Conservation (phyloP, 2,797 vertebrate species). For the Crenuchus spilurus region DNA sequence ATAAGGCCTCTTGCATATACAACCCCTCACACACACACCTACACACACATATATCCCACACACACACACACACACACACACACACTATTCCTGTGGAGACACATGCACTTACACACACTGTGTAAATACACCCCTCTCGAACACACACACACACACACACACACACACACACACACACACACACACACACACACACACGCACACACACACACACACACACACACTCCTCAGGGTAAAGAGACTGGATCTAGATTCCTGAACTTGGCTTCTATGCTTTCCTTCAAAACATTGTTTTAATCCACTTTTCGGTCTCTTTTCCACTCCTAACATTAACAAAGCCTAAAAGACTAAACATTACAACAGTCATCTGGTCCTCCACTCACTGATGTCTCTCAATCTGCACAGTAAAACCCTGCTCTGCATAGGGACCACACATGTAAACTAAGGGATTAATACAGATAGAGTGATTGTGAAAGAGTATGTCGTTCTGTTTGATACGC, state of each 20-base stretch:
- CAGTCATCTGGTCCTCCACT: not conserved
- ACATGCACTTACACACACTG: too few species aligned
- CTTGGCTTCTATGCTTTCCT: conserved; percentile 1
- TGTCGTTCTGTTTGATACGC: not conserved
- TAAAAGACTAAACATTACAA: not conserved
- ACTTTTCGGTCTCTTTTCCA: conserved; percentile 1
- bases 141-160: not conserved
- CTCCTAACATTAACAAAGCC: conserved; percentile 4
- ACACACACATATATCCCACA: not conserved
- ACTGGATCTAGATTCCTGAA: not conserved
- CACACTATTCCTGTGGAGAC: not conserved
- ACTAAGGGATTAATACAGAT: not conserved
- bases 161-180: too few species aligned
- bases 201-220: not conserved
- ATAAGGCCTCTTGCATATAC: not conserved
- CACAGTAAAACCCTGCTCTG: not conserved
- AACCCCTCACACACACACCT: not conserved
- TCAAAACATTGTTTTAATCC: conserved; percentile 10
- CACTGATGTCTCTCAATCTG: not conserved
- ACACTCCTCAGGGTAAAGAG: not conserved
- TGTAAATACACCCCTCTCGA: too few species aligned
- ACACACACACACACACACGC: conserved; percentile 5
- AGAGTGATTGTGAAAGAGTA: not conserved
- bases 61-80: not conserved
- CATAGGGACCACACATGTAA: not conserved